phyloP scores from a whole-genome alignment of 2,113 vertebrate species.

The Procapra przewalskii region DNA sequence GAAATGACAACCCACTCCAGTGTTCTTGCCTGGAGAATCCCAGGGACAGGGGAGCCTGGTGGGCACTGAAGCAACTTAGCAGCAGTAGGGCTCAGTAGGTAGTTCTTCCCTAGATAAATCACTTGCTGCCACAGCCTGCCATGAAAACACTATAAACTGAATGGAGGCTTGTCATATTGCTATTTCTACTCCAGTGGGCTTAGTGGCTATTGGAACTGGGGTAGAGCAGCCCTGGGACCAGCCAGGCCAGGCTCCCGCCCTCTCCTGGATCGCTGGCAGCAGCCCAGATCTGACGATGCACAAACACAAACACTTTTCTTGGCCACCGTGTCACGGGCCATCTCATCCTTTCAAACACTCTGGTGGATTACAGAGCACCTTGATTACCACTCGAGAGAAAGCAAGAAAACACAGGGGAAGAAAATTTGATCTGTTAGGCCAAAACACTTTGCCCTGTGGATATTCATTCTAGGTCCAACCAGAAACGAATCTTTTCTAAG shows the following conservation, averaged over 20 bases:
- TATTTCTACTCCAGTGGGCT: background rate
- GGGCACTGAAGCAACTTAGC: no score
- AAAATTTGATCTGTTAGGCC: background rate
- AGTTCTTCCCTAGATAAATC: conserved; percentile 31
- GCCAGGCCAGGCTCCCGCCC: background rate
- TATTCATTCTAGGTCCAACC: background rate
- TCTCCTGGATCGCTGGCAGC: background rate
- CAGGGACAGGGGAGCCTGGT: no score
- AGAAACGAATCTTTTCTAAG: background rate
- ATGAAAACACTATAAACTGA: background rate
- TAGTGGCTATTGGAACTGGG: background rate
- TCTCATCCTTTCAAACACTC: background rate
- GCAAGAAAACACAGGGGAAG: background rate
- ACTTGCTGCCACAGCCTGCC: background rate
- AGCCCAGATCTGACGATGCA: background rate
- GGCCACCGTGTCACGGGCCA: background rate
- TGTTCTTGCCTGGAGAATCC: no score
- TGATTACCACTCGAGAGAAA: background rate
- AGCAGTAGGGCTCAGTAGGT: background rate
- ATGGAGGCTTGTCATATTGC: background rate
- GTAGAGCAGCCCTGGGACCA: background rate
- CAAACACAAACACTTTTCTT: background rate
- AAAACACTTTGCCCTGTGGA: background rate
- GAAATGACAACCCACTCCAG: no score
- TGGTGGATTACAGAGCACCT: background rate